phyloP scores from a whole-genome alignment of 2,888 invertebrate genomes.

The Rhaphigaster nebulosa region DNA sequence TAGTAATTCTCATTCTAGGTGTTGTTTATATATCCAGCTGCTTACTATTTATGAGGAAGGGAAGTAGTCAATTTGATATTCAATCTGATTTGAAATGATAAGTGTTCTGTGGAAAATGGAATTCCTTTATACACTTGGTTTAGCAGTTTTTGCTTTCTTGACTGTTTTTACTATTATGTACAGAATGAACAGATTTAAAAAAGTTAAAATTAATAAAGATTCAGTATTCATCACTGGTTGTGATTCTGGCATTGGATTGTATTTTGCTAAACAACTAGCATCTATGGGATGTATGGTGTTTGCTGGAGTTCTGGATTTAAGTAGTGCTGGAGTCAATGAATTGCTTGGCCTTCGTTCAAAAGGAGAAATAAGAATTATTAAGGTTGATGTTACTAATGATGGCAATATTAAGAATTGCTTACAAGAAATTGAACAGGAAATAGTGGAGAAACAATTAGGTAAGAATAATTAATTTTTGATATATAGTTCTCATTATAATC shows the following conservation, averaged over 20 bases:
- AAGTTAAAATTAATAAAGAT: slow-evolving; percentile 47
- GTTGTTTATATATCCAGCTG: neutral
- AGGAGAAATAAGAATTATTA: slow-evolving; percentile 71
- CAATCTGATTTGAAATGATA: slow-evolving; percentile 24
- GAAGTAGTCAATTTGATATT: slow-evolving; percentile 23
- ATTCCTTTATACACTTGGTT: neutral
- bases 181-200: neutral
- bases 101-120: neutral
- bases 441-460: slow-evolving; percentile 5
- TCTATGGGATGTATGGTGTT: slow-evolving; percentile 80
- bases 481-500: neutral
- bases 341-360: slow-evolving; percentile 68
- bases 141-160: neutral
- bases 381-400: slow-evolving; percentile 76
- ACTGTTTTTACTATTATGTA: neutral
- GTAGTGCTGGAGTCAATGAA: slow-evolving; percentile 75
- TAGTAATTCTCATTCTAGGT: neutral
- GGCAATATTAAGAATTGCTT: slow-evolving; percentile 1
- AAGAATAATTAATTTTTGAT: neutral
- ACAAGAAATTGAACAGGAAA: neutral
- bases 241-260: slow-evolving; percentile 87
- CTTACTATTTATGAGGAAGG: slow-evolving; percentile 39
- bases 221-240: slow-evolving; percentile 82
- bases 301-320: slow-evolving; percentile 78
- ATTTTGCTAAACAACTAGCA: slow-evolving; percentile 71